Base-by-base conservation (phyloP, 2,113 vertebrate species). In the Neotoma lepida region DNA sequence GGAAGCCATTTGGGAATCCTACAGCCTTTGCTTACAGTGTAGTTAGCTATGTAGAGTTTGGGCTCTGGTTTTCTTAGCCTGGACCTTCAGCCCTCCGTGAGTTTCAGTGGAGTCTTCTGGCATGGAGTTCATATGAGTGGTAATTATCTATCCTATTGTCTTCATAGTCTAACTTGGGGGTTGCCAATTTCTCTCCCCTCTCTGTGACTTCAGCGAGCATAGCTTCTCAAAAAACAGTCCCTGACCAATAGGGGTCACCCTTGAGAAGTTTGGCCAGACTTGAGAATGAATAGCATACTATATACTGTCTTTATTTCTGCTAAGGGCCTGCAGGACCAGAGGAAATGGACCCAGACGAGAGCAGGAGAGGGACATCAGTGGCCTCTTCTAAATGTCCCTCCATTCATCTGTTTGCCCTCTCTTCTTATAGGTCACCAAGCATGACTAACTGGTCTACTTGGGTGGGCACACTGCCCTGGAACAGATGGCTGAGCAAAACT, bases 281-380 rank as follows among this genome's bases (percentile, higher is more conserved):
- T 8, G 2, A 20, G 41, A 8, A n/a, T 87, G 77, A 74, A 89
- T 17, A 46, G 46, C 54, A 8, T 0, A 0, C 6, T 87, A 63
- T 33, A 49, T 46, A 46, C 51, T 92, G 33, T 87, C 35, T 71
- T 58, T 41, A 88, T 56, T 80, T 95, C 71, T 88, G 63, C 64
- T 4, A 9, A 68, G 7, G 49, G 82, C 46, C 63, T 51, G 84
- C 63, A 86, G 71, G 81, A n/a, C 88, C 39, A 44, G 81, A 86
- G 66, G 71, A 90, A 74, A n/a, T 2, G 66, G 73, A 4, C 51
- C 30, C 51, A 46, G 76, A n/a, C 2, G 7, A 46, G 4, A 39
- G 71, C 64, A 80, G 90, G 84, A 88, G 70, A 49, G 41, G 76
- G 41, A 13, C 58, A 9, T 73, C 9, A 20, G 49, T 17, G 30